phyloP scores from a whole-genome alignment of 2,113 vertebrate genomes.

The Pipa parva region DNA sequence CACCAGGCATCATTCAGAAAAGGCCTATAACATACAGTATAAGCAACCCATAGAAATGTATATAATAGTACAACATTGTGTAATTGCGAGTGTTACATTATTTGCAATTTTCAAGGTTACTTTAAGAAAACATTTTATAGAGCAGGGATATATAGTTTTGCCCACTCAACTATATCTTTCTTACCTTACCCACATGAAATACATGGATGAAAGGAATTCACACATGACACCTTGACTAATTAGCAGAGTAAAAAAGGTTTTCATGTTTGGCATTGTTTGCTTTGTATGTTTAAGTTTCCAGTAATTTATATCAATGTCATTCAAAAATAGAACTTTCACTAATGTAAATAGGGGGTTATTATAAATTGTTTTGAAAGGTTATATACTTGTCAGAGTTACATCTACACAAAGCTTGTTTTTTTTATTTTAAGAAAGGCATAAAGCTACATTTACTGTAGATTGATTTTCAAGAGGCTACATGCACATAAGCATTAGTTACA shows the following conservation, averaged over 20 bases:
- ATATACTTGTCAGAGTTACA: not conserved
- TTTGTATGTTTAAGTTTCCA: not conserved
- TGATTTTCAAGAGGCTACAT: not conserved
- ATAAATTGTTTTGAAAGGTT: not conserved
- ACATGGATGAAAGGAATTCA: not conserved
- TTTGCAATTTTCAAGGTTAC: too few species aligned
- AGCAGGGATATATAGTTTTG: too few species aligned
- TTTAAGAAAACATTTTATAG: too few species aligned
- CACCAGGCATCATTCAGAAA: too few species aligned
- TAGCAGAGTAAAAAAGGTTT: not conserved
- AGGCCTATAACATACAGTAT: too few species aligned
- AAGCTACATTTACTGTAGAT: not conserved
- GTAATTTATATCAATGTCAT: not conserved
- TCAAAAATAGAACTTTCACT: conserved; percentile 10
- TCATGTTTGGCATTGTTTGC: not conserved
- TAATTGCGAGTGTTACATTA: too few species aligned
- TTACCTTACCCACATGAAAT: not conserved
- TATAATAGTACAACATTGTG: too few species aligned
- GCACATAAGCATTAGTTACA: not conserved
- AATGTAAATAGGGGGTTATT: conserved; percentile 5
- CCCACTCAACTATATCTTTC: too few species aligned
- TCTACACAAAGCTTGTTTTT: too few species aligned
- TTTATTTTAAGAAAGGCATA: not conserved
- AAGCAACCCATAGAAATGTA: too few species aligned
- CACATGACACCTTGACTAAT: not conserved